These are phyloP conservation scores for Tapera naevia DNA, from an alignment of 2,797 vertebrate genomes.

Conservation along the genomic window DNA sequence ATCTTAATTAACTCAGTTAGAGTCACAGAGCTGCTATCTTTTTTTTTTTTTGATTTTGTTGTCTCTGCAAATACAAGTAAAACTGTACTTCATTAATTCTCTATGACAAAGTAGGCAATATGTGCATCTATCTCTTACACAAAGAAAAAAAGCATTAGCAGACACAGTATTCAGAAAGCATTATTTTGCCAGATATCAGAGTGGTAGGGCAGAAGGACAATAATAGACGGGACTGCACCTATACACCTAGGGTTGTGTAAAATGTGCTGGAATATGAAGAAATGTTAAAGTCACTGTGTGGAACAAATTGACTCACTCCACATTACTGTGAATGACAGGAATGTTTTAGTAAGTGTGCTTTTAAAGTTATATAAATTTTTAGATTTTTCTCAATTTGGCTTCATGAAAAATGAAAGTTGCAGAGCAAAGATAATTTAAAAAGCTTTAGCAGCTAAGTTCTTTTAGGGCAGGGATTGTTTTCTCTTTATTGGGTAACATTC, in stretches of 20 bases:
- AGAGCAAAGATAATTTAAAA: not conserved
- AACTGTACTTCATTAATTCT: not conserved
- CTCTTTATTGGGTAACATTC: not conserved
- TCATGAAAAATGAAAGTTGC: not conserved
- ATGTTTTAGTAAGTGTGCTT: slow-evolving; percentile 8
- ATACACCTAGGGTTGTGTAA: not conserved
- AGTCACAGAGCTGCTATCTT: not conserved
- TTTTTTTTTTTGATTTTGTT: slow-evolving; percentile 7
- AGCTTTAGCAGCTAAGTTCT: not conserved
- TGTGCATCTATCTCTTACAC: not conserved
- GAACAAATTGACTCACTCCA: not conserved
- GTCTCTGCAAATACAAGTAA: not conserved
- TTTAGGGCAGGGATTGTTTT: not conserved
- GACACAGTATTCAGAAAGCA: not conserved
- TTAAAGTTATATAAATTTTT: not conserved
- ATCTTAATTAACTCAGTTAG: slow-evolving; percentile 28
- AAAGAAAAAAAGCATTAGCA: not conserved
- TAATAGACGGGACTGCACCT: not conserved
- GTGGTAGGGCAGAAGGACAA: not conserved
- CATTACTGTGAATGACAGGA: not conserved
- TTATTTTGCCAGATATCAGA: not conserved
- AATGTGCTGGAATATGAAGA: not conserved
- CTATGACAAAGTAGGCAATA: not conserved
- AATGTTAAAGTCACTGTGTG: not conserved
- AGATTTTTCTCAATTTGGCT: not conserved